A percentile compares a stretch with the other conserved stretches of the same genome.
These are phyloP conservation scores for Gouania willdenowi DNA, from an alignment of 2,797 vertebrate genomes.

Conservation along the genomic window DNA sequence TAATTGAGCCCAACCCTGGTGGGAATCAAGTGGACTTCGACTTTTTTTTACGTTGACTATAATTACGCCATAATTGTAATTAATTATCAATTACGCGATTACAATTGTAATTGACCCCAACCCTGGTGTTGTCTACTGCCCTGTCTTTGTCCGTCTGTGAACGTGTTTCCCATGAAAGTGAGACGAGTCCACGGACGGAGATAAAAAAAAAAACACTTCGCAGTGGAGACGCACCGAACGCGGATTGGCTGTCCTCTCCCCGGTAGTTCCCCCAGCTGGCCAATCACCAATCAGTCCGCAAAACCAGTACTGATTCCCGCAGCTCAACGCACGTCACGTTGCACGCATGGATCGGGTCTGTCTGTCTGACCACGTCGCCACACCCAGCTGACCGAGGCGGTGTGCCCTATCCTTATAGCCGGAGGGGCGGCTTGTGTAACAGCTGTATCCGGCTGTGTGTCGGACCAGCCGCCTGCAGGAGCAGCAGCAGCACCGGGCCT, in stretches of 20 bases:
- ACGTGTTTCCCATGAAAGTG: no score
- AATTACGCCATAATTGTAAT: no score
- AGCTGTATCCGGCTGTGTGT: constrained; percentile 49
- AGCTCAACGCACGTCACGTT: constrained; percentile 59
- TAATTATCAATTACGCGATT: no score
- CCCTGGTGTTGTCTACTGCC: no score
- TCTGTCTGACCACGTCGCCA: constrained; percentile 64
- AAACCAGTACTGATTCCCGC: constrained; percentile 30
- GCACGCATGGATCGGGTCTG: constrained; percentile 61
- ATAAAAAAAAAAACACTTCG: not conserved
- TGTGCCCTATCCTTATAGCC: constrained; percentile 11
- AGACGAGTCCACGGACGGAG: not conserved
- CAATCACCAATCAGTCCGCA: constrained; percentile 57
- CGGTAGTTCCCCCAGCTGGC: constrained; percentile 4
- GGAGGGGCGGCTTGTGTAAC: constrained; percentile 61
- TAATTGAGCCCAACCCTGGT: no score
- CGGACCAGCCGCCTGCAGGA: constrained; percentile 35
- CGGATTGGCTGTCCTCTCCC: constrained; percentile 43
- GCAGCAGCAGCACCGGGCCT: constrained; percentile 37
- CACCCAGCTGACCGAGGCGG: constrained; percentile 48
- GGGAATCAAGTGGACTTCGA: no score
- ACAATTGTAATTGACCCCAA: no score
- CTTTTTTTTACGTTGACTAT: no score
- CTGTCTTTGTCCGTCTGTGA: not conserved
- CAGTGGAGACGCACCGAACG: constrained; percentile 43